phyloP scores from a whole-genome alignment of 2,797 vertebrate species.

The Sebastes iracundus region DNA sequence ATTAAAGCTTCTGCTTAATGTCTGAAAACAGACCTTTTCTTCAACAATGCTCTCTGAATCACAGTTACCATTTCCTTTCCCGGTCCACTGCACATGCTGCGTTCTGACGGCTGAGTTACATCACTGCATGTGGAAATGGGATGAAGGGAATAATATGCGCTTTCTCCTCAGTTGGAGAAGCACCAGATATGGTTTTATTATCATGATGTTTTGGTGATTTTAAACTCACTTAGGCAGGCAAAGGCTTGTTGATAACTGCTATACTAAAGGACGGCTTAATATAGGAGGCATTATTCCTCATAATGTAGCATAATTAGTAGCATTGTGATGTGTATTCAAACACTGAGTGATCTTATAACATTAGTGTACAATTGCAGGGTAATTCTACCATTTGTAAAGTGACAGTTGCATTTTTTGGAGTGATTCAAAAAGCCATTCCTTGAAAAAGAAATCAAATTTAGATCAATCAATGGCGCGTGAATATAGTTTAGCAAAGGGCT shows the following conservation, averaged over 20 bases:
- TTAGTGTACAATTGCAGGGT: not conserved
- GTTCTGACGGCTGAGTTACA: constrained; percentile 33
- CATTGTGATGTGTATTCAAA: not conserved
- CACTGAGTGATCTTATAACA: not conserved
- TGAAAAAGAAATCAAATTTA: not conserved
- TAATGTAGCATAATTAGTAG: not conserved
- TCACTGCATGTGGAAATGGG: constrained; percentile 20
- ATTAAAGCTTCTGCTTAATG: constrained; percentile 50
- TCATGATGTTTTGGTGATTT: constrained; percentile 14
- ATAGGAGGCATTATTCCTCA: not conserved
- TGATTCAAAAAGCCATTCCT: not conserved
- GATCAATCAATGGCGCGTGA: not conserved
- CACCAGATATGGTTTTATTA: not conserved
- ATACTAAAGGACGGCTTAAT: not conserved
- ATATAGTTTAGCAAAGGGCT: not conserved
- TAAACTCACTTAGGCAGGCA: not conserved
- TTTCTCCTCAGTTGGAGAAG: constrained; percentile 7
- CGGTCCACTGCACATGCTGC: constrained; percentile 17
- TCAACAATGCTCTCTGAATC: constrained; percentile 38
- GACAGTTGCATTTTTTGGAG: not conserved
- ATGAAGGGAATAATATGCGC: constrained; percentile 18
- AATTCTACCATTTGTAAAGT: not conserved
- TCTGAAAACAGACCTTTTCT: constrained; percentile 53
- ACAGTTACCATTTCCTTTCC: not conserved
- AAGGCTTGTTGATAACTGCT: not conserved